Base-by-base conservation (phyloP, 2,113 vertebrate genomes). In the Paradoxurus hermaphroditus region DNA sequence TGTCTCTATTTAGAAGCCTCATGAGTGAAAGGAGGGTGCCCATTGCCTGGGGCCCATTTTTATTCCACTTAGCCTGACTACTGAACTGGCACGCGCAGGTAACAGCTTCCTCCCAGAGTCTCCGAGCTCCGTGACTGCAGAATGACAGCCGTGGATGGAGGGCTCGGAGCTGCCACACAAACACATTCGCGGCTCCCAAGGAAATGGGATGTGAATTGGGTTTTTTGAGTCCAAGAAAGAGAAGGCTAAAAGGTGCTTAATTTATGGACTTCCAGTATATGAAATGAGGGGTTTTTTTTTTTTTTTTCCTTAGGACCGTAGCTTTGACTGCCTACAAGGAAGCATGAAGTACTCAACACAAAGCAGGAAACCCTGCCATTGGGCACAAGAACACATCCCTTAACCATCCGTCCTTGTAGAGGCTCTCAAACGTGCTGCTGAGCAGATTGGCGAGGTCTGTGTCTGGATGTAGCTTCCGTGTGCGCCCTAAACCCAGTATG, bases 161-260 rank as follows among this genome's bases (percentile, higher is more conserved):
- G 51, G 27, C 56, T 83, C 29, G 12, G 49, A 96, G 65, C 93
- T 49, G n/a, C 78, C 63, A 21, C 86, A 77, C 70, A 49, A 31
- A 73, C 11, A 10, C 34, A 46, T 81, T 89, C 67, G 44, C 79
- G 63, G 18, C 29, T 91, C 68, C 77, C 16, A 62, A 73, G 44
- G 65, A 97, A 87, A 96, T 14, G 34, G 67, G 53, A 36, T 29
- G 34, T 73, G 62, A 93, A 84, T 62, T 53, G 49, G 16, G 34
- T 21, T 88, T 86, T 88, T 21, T 39, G 19, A 95, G 84, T n/a
- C 59, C 44, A 51, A 7, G 53, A 87, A 92, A 87, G 84, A 85
- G 41, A 95, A 93, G 23, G 31, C 86, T 93, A 72, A 93, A 86
- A 89, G 73, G 77, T 85, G 49, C 83, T 95, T 92, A 62, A 97